phyloP scores from a whole-genome alignment of 1,140 invertebrate species.

The Hestina assimilis region DNA sequence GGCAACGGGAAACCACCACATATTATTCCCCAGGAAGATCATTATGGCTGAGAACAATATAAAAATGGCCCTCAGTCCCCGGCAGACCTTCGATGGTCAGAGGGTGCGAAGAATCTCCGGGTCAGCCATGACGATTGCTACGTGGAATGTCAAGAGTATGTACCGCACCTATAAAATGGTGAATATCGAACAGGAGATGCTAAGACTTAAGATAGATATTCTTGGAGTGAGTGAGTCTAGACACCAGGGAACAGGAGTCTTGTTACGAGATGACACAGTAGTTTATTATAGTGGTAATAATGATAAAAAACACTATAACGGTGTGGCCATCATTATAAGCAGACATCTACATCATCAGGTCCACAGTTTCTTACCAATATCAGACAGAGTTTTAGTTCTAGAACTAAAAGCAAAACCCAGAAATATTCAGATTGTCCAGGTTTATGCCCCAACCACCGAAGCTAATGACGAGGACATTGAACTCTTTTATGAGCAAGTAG shows the following conservation, averaged over 20 bases:
- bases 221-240: conserved; percentile 10
- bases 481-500: conserved; percentile 12
- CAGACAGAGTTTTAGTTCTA: conserved; percentile 10
- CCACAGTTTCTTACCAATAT: no score
- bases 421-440: conserved; percentile 12
- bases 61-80: conserved; percentile 8
- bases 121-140: conserved; percentile 12
- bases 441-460: conserved; percentile 13
- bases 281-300: no score
- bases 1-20: no score
- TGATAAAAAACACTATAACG: no score
- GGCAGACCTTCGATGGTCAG: conserved; percentile 7
- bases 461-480: no score
- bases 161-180: conserved; percentile 1
- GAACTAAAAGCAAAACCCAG: conserved; percentile 11
- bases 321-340: conserved; percentile 1
- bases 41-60: conserved; percentile 17
- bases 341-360: background rate
- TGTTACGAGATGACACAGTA: no score
- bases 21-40: conserved; percentile 10
- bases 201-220: no score
- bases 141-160: conserved; percentile 4
- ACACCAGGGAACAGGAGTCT: conserved; percentile 2
- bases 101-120: no score
- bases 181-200: no score